Evolutionary conservation across 2,888 invertebrate genomes (phyloP).

Genomic region (Erannis defoliaria): DNA sequence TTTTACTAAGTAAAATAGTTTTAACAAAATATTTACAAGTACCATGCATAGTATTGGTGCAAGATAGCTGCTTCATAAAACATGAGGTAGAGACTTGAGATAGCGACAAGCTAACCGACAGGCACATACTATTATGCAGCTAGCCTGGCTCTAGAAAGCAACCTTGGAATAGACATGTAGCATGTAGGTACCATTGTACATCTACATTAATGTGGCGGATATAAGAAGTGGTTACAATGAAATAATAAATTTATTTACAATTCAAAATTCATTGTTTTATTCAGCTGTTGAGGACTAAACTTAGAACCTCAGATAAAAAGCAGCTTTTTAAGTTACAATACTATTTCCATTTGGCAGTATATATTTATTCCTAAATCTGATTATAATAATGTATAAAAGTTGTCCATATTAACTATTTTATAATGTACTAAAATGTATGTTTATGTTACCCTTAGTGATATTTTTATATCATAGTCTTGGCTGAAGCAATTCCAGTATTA

Average conservation of each 20-base stretch:
- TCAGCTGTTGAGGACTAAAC: no score
- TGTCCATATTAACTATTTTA: slow-evolving; percentile 3
- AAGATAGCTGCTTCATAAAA: slow-evolving; percentile 40
- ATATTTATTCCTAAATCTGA: background rate
- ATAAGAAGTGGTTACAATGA: no score
- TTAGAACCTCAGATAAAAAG: slow-evolving; percentile 4
- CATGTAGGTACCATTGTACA: no score
- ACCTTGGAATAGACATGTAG: background rate
- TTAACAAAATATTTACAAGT: slow-evolving; percentile 70
- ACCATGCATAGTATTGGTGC: slow-evolving; percentile 52
- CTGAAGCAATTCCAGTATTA: background rate
- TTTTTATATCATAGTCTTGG: background rate
- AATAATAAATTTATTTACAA: no score
- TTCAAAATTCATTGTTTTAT: no score
- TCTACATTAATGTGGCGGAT: no score
- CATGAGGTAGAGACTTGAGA: slow-evolving; percentile 26
- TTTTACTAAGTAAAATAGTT: slow-evolving; percentile 47
- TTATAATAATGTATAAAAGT: slow-evolving; percentile 6
- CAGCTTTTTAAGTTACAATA: slow-evolving; percentile 4
- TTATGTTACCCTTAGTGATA: background rate
- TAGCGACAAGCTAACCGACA: slow-evolving; percentile 5
- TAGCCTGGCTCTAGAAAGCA: background rate
- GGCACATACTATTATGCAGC: background rate
- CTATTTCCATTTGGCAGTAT: slow-evolving; percentile 23
- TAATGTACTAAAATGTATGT: background rate